Evolutionary conservation across 2,113 vertebrate species (phyloP).

Genomic region (Equus przewalskii): DNA sequence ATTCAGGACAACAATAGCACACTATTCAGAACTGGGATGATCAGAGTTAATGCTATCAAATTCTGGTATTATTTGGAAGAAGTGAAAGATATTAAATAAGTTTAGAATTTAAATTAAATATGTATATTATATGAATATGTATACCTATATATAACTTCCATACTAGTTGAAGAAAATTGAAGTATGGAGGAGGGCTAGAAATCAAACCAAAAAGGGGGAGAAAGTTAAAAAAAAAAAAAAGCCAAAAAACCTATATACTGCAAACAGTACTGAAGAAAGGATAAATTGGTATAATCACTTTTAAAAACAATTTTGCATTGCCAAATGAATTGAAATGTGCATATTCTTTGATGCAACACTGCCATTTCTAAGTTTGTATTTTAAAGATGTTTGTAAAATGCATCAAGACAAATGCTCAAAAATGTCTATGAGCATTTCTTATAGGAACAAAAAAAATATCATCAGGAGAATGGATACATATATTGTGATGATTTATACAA

Average conservation of each 20-base stretch:
- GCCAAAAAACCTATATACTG: not conserved
- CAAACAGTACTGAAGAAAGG: not conserved
- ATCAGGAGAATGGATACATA: not conserved
- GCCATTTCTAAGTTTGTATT: not conserved
- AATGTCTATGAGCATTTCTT: not conserved
- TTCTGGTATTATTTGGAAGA: not conserved
- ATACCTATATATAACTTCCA: not conserved
- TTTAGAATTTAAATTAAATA: constrained; percentile 17
- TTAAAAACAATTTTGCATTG: not conserved
- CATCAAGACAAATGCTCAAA: not conserved
- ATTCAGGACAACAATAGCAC: not conserved
- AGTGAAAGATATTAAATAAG: not conserved
- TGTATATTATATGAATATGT: not conserved
- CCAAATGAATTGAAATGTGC: not conserved
- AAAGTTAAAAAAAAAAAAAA: not conserved
- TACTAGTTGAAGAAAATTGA: not conserved
- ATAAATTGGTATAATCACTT: not conserved
- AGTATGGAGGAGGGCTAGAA: not conserved
- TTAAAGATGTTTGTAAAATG: not conserved
- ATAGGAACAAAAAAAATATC: not conserved
- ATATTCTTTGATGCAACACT: not conserved
- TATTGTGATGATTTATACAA: not conserved
- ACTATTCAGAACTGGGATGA: not conserved
- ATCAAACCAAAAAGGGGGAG: not conserved
- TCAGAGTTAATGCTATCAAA: not conserved